Evolutionary conservation across 2,113 vertebrate genomes (phyloP), one percentile per base, ranked within the genome.

Genomic region (Pterocles burchelli): DNA sequence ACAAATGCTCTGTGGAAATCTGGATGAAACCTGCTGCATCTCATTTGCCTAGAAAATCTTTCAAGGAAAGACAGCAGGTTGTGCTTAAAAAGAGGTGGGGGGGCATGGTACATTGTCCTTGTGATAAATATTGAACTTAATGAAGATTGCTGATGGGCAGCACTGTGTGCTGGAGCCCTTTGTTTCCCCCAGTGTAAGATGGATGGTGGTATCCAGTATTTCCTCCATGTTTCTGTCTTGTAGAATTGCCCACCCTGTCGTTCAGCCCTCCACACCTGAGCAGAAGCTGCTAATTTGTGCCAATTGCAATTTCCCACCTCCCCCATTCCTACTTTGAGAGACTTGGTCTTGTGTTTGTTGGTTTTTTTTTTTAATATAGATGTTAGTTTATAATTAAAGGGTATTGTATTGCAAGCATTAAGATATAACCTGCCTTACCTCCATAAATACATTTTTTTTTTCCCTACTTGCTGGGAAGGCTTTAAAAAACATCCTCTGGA

Each of bases 21-120:
- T 83, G 90, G 88, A 70, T 86, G 95, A 96, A 95, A 96, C 96
- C 95, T 97, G 90, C 95, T 97, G 95, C 95, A 93, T 96, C 93
- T 95, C 94, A 96, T 95, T 96, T 96, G 91, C 94, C 70, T 95
- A 36, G 93, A 52, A 89, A 95, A 95, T 81, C 89, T 92, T 83
- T 93, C 86, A 87, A 43, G 76, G 94, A 34, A 89, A 95, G 84
- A 93, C 84, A 92, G 91, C 72, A 84, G 89, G 86, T 81, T 84
- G 86, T 74, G 82, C 57, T 52, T 58, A 31, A 84, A 51, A 80
- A 65, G 76, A 46, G 61, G 49, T 55, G 49, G 61, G n/a, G 41
- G 71, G 11, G 54, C 43, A 34, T 9, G 1, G 51, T 54, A 22
- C 33, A 46, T 90, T 94, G 90, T 90, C 87, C 89, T 85, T 90